Conservation (phyloP, 2,797 vertebrate genomes). For the Phoeniculus purpureus region DNA sequence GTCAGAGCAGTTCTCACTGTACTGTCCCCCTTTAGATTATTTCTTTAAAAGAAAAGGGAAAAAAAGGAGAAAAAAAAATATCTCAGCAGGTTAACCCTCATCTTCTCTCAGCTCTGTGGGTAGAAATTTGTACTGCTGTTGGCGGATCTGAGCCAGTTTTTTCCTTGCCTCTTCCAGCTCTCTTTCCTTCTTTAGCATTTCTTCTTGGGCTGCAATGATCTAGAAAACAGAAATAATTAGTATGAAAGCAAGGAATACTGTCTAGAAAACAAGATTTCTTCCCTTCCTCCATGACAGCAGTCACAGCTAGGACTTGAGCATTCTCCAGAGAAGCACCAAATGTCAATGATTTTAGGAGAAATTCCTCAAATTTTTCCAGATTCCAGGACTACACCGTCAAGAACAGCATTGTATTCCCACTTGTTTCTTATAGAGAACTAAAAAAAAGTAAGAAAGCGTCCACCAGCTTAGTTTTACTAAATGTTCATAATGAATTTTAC, state of each 20-base stretch:
- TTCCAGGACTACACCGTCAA: not conserved
- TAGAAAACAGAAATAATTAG: slow-evolving; percentile 61
- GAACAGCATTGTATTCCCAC: not conserved
- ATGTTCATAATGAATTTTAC: not conserved
- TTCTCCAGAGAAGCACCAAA: not conserved
- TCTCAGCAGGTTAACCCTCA: slow-evolving; percentile 83
- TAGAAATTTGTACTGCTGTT: slow-evolving; percentile 99
- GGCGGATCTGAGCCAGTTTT: slow-evolving; percentile 97
- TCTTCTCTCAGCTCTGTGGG: slow-evolving; percentile 96
- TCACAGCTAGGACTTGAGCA: not conserved
- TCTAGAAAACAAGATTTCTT: not conserved
- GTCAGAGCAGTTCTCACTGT: slow-evolving; percentile 52
- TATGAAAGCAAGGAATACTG: not conserved
- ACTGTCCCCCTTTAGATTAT: slow-evolving; percentile 49
- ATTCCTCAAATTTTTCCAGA: not conserved
- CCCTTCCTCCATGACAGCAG: not conserved
- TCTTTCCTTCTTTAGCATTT: slow-evolving; percentile 97
- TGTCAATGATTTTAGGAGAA: not conserved
- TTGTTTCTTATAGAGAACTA: not conserved
- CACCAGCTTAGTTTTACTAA: not conserved
- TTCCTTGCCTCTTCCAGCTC: slow-evolving; percentile 98
- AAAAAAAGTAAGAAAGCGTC: not conserved
- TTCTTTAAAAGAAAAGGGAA: not conserved
- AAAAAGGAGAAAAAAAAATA: not conserved
- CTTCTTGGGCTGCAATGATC: slow-evolving; percentile 98